These are phyloP conservation scores for Pentalonia nigronervosa DNA, from an alignment of 1,140 invertebrate genomes.

Conservation along the genomic window DNA sequence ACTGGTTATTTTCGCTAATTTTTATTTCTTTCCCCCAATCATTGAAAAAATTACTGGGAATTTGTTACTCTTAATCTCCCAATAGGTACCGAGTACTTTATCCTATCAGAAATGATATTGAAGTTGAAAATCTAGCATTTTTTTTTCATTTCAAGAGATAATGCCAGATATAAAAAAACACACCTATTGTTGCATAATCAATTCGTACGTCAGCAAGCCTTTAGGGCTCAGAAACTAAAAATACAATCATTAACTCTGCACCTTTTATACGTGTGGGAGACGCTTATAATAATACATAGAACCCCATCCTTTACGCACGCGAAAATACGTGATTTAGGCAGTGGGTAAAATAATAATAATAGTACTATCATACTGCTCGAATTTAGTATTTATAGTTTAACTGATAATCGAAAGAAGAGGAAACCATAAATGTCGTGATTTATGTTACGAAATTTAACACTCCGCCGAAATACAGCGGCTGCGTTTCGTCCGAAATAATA, in stretches of 20 bases:
- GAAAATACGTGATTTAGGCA: neutral
- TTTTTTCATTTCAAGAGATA: neutral
- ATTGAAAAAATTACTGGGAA: neutral
- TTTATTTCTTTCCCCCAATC: neutral
- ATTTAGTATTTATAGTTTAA: neutral
- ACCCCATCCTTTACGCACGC: neutral
- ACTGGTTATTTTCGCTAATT: no score
- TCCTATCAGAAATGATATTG: neutral
- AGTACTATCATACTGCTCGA: neutral
- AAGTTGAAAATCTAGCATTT: neutral
- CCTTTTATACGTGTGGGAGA: neutral
- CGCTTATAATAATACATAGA: no score
- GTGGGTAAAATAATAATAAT: neutral
- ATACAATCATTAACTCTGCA: no score
- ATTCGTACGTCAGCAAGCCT: neutral
- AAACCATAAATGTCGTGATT: neutral
- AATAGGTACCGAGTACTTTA: neutral
- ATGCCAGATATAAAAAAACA: neutral
- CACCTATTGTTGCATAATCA: neutral
- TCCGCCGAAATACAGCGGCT: neutral
- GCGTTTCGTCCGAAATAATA: conserved; percentile 6
- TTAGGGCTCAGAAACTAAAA: no score
- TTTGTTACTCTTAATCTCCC: neutral
- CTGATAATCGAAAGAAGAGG: conserved; percentile 28
- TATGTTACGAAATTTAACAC: conserved; percentile 38